Base-by-base conservation (phyloP, 2,797 vertebrate genomes). In the Anas bahamensis region DNA sequence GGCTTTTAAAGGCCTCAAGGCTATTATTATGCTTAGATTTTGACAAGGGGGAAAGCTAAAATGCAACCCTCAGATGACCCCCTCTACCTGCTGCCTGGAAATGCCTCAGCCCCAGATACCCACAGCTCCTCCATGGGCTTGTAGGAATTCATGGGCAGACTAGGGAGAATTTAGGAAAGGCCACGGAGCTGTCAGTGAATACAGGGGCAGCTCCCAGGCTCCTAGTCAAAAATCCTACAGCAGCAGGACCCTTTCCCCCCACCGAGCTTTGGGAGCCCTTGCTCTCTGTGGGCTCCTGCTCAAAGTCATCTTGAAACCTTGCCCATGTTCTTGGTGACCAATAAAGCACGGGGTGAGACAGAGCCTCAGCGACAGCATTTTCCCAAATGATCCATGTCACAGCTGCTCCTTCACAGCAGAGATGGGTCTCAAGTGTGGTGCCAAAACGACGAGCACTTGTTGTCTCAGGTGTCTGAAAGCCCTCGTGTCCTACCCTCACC, bases 1-100 rank as follows among this genome's bases (percentile, higher is more conserved):
- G 88, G 72, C 44, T 82, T 86, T 95, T 48, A 39, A 84, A 89
- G n/a, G n/a, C 37, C 31, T 23, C 42, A 37, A 8, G 52, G 82
- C 44, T 84, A 37, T 64, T 82, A 48, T 1, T 71, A 60, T 50
- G n/a, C 35, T 84, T 86, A 57, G 73, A 74, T 91, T 91, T 59
- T 83, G 69, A 71, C 6, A 5, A 19, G 41, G 86, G n/a, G 63
- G 44, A 72, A 84, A 8, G 35, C 8, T 82, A 64, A 66, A 95
- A 46, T 14, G 60, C 19, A 13, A 46, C 46, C 59, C 44, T 91
- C 16, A 26, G 41, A 9, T 0, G 0, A 31, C 2, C 4, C 4
- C n/a, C 16, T 7, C 7, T 60, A 23, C 4, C 1, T 39, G 39
- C 55, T 44, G 14, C 1, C 22, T 64, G 22, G 17, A 55, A 29